A percentile compares a stretch with the other conserved stretches of the same genome.
Evolutionary conservation across 2,113 vertebrate genomes (phyloP).

Genomic region (Canis aureus): DNA sequence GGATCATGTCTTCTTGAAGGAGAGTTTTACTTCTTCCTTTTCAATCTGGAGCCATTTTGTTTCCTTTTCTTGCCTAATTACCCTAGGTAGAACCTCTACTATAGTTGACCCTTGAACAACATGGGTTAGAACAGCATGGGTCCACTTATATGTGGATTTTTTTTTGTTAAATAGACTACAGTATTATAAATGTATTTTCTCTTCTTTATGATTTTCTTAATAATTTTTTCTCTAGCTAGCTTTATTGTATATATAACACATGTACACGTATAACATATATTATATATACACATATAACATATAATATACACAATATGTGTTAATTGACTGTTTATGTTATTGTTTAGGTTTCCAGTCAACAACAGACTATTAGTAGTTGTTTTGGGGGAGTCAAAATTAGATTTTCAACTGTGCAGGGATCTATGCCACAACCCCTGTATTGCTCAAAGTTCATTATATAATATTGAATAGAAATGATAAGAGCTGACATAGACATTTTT

Average conservation of each 20-base stretch:
- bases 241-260: neutral
- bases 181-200: neutral
- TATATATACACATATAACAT: neutral
- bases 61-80: neutral
- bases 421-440: neutral
- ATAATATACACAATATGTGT: neutral
- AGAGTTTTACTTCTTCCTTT: neutral
- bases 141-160: neutral
- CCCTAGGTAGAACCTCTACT: neutral
- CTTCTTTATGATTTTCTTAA: neutral
- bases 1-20: neutral
- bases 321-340: neutral
- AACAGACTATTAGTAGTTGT: neutral
- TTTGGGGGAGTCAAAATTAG: neutral
- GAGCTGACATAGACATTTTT: neutral
- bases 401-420: neutral
- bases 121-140: neutral
- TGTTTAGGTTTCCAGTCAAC: neutral
- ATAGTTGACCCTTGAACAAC: neutral
- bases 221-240: neutral
- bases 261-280: neutral
- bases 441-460: neutral
- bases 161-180: neutral
- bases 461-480: neutral
- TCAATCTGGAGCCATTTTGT: neutral